Conservation (phyloP, 2,797 vertebrate species). For the Coccyzus lansbergi region DNA sequence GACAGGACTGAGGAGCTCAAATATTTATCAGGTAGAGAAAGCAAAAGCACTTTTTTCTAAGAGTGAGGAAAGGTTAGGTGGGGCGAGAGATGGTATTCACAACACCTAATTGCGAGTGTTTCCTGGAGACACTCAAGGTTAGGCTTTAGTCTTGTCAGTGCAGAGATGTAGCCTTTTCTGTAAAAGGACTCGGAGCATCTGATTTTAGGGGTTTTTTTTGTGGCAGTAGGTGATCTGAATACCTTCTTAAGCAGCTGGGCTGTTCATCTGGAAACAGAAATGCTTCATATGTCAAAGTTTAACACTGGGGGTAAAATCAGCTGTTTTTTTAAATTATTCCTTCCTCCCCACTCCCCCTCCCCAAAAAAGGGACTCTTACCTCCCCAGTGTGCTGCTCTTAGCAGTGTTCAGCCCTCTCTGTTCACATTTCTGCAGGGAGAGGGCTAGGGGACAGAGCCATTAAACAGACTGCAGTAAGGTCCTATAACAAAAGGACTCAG, state of each 20-base stretch:
- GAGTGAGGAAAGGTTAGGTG: not conserved
- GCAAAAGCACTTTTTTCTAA: constrained; percentile 71
- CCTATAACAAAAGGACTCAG: not conserved
- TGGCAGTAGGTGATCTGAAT: constrained; percentile 46
- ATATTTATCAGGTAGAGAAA: constrained; percentile 58
- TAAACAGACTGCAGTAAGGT: not conserved
- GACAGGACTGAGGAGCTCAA: not conserved
- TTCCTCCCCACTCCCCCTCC: not conserved
- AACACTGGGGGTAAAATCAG: constrained; percentile 1
- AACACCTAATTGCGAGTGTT: not conserved
- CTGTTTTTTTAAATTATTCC: not conserved
- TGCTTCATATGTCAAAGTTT: constrained; percentile 36
- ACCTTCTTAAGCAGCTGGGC: constrained; percentile 29
- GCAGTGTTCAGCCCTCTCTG: not conserved
- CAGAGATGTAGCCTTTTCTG: not conserved
- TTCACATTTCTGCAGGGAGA: not conserved
- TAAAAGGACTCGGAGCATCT: not conserved
- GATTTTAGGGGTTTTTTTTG: not conserved
- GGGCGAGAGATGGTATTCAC: constrained; percentile 16
- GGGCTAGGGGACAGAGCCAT: not conserved
- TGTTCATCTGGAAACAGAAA: constrained; percentile 34
- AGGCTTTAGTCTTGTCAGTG: not conserved
- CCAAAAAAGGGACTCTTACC: not conserved
- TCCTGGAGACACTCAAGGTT: not conserved
- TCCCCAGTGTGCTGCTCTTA: not conserved